phyloP scores from a whole-genome alignment of 2,888 invertebrate species.

The Arctia plantaginis region DNA sequence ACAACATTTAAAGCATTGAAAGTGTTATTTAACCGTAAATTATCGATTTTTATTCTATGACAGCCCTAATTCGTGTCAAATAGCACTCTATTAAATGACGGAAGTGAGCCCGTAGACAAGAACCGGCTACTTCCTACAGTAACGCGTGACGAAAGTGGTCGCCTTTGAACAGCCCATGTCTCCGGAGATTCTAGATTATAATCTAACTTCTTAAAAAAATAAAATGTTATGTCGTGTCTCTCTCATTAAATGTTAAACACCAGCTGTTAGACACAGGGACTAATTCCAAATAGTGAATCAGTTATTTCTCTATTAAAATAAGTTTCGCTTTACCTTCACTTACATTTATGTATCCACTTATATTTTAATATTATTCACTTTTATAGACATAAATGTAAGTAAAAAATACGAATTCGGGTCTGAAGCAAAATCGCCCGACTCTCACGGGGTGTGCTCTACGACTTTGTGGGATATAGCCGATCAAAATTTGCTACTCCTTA shows the following conservation, averaged over 20 bases:
- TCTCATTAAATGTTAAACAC: background rate
- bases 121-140: slow-evolving; percentile 55
- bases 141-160: slow-evolving; percentile 35
- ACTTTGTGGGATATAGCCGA: no score
- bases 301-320: background rate
- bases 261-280: background rate
- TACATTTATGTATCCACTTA: background rate
- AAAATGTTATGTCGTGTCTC: background rate
- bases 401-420: no score
- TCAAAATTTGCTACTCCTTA: no score
- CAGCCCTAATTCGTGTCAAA: slow-evolving; percentile 51
- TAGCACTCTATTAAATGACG: slow-evolving; percentile 55
- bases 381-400: no score
- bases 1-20: background rate
- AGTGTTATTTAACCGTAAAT: background rate
- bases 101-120: slow-evolving; percentile 47
- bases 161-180: slow-evolving; percentile 33
- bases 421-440: no score
- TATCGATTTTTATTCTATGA: slow-evolving; percentile 11
- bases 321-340: background rate
- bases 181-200: slow-evolving; percentile 18
- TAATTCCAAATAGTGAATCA: background rate
- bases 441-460: no score
- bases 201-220: slow-evolving; percentile 9
- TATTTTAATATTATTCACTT: no score